Base-by-base conservation (phyloP, 2,113 vertebrate genomes). In the Cyrtonyx montezumae region DNA sequence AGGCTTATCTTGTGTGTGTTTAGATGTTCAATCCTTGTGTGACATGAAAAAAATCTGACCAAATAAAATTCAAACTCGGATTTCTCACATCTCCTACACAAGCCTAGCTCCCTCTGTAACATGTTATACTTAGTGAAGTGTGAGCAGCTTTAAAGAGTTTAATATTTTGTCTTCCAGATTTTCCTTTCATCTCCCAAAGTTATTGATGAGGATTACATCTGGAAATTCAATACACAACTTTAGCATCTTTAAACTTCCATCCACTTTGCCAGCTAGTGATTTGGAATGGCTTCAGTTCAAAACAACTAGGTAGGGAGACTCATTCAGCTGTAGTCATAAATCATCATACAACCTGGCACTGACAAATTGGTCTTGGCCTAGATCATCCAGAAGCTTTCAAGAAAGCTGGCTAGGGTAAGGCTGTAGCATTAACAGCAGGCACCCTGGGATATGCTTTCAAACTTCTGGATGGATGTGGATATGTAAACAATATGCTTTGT, bases 311-410 rank as follows among this genome's bases (percentile, higher is more conserved):
- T 94, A 94, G 84, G 55, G 82, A 96, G 70, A 65, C 73, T 93
- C 51, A 77, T 94, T 94, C 28, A 4, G 56, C 78, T 91, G 13
- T 20, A 79, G 93, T 93, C 95, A 96, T 98, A 97, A 98, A 98
- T 98, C 97, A 97, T 97, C 93, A 90, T 88, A 66, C 86, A 96
- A 78, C 86, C 46, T 97, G 97, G 94, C 97, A 97, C 4, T 98
- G 97, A 98, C 97, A 97, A 97, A 98, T 97, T 96, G 95, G 86
- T 90, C 91, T 95, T 97, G 84, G 87, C 79, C 95, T 94, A 71
- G 86, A 96, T 90, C 92, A 94, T 88, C 70, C 75, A 45, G 88
- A 93, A 95, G 91, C 88, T 90, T 92, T 96, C 90, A 68, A 95
- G 94, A 96, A 96, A 90, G 78, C 88, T 94, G 88, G 66, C 93